These are phyloP conservation scores for Entomobrya multifasciata DNA, from an alignment of 2,888 invertebrate species.

Conservation along the genomic window DNA sequence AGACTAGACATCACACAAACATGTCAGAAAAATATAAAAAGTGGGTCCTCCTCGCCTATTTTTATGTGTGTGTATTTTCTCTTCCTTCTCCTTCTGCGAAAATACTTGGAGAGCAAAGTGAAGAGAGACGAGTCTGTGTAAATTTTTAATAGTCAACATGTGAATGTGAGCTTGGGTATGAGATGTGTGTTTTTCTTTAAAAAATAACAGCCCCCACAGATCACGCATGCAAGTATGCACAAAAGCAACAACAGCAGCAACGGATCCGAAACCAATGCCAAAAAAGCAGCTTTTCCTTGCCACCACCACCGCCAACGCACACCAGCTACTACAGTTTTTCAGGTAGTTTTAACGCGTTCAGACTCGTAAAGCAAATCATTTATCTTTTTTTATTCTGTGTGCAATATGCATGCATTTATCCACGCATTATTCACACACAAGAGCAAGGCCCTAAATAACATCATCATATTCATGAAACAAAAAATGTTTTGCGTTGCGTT, in stretches of 20 bases:
- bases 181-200: neutral
- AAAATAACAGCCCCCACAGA: no score
- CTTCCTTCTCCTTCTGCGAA: neutral
- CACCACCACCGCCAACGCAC: neutral
- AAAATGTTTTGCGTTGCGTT: slow-evolving; percentile 4
- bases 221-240: neutral
- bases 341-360: slow-evolving; percentile 35
- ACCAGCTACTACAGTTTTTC: slow-evolving; percentile 1
- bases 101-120: neutral
- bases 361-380: slow-evolving; percentile 37
- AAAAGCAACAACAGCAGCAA: neutral
- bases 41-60: neutral
- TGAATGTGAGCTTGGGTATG: neutral
- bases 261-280: neutral
- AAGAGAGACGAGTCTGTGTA: slow-evolving; percentile 1
- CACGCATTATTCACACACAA: slow-evolving; percentile 2
- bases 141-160: slow-evolving; percentile 35
- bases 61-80: neutral
- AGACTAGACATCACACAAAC: neutral
- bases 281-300: no score
- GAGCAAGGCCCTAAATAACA: no score
- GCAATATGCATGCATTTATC: slow-evolving; percentile 40
- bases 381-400: slow-evolving; percentile 28
- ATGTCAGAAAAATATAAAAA: neutral
- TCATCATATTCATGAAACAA: no score